These are phyloP conservation scores for Petaurus breviceps DNA, from an alignment of 2,113 vertebrate genomes.

Conservation along the genomic window DNA sequence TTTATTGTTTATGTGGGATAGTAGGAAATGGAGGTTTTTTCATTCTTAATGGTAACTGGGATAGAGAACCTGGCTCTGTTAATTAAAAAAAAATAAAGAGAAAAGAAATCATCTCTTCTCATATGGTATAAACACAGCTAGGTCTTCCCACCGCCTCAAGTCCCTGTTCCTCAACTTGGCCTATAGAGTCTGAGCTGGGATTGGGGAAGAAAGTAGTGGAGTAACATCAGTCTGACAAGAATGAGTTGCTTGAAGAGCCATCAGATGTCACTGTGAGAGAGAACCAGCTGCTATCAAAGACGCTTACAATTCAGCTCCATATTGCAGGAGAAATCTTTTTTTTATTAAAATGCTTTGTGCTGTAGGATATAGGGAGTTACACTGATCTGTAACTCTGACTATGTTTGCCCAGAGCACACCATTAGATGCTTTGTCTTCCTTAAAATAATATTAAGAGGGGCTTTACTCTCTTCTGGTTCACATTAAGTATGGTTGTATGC, in stretches of 20 bases:
- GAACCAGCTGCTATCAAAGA: neutral
- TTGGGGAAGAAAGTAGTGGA: neutral
- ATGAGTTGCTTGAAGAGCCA: neutral
- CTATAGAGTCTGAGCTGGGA: neutral
- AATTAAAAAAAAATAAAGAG: neutral
- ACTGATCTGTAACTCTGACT: conserved; percentile 65
- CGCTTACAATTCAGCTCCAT: neutral
- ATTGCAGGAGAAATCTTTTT: conserved; percentile 73
- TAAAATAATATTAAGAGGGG: conserved; percentile 78
- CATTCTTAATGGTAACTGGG: neutral
- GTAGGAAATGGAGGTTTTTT: neutral
- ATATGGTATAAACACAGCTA: neutral
- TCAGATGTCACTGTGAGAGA: conserved; percentile 25
- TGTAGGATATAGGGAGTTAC: conserved; percentile 71
- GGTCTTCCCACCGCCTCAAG: neutral
- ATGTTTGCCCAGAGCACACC: conserved; percentile 74
- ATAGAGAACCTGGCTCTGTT: neutral
- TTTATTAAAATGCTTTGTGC: conserved; percentile 79
- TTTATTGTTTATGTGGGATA: neutral
- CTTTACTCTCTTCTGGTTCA: conserved; percentile 52
- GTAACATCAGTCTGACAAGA: neutral
- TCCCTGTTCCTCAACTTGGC: neutral
- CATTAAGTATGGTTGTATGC: conserved; percentile 6
- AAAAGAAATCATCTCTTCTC: neutral
- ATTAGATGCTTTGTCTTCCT: conserved; percentile 79